Percentiles rank a stretch among this genome's conserved stretches.
phyloP scores from a whole-genome alignment of 2,113 vertebrate species.

The Catagonus wagneri region DNA sequence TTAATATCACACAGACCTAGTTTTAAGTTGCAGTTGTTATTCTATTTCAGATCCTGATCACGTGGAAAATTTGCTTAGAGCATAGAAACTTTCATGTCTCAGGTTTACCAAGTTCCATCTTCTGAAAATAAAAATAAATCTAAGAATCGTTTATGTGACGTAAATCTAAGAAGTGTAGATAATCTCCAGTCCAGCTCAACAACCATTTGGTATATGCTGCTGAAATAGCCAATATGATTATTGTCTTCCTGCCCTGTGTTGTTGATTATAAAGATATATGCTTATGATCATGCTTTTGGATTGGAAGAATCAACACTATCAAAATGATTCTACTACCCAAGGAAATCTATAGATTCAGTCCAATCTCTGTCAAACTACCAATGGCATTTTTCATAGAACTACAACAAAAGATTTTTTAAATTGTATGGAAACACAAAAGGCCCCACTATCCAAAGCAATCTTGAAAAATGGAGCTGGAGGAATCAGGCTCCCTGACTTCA shows the following conservation, averaged over 20 bases:
- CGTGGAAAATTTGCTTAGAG: background rate
- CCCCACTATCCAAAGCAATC: no score
- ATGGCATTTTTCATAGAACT: no score
- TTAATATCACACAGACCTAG: background rate
- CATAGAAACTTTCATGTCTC: background rate
- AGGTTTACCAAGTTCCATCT: background rate
- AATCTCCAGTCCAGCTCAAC: background rate
- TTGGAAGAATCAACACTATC: no score
- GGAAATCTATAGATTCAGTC: no score
- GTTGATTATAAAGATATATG: background rate
- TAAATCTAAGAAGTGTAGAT: background rate
- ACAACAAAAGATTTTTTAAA: no score
- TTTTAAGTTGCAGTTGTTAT: background rate
- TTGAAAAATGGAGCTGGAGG: no score
- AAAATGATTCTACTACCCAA: no score
- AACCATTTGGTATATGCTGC: background rate
- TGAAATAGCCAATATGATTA: background rate
- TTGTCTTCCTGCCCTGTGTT: background rate
- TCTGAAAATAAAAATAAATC: conserved; percentile 18
- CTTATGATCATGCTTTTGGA: no score
- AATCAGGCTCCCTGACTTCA: no score
- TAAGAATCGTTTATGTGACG: background rate
- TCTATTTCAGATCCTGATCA: background rate
- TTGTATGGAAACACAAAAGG: no score
- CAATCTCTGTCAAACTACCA: no score